Conservation (phyloP, 2,888 invertebrate species). For the Apamea crenata region DNA sequence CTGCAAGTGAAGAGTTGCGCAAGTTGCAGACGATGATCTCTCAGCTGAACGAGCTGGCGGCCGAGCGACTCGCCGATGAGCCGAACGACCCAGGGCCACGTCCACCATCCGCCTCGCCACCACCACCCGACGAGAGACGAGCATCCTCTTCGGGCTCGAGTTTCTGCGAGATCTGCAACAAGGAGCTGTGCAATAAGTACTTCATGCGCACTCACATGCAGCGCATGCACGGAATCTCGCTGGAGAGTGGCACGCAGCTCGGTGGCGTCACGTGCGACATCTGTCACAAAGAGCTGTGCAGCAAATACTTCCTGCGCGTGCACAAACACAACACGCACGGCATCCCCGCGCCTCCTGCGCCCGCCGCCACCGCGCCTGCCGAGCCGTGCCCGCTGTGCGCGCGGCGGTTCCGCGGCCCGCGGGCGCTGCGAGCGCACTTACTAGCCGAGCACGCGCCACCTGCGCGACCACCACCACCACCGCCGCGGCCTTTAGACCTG, state of each 20-base stretch:
- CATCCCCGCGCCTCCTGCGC: slow-evolving; percentile 95
- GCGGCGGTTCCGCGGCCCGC: slow-evolving; percentile 96
- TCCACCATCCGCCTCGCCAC: slow-evolving; percentile 83
- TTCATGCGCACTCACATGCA: slow-evolving; percentile 99
- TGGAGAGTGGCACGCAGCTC: slow-evolving; percentile 97
- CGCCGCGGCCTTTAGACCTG: slow-evolving; percentile 90
- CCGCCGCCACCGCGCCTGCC: slow-evolving; percentile 86
- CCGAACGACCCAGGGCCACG: slow-evolving; percentile 77
- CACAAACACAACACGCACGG: slow-evolving; percentile 99
- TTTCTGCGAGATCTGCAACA: slow-evolving; percentile 99
- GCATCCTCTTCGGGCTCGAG: slow-evolving; percentile 93
- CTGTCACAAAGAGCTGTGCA: slow-evolving; percentile 99
- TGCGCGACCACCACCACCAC: slow-evolving; percentile 83
- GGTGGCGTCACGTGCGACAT: slow-evolving; percentile 99
- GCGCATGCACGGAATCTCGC: slow-evolving; percentile 99
- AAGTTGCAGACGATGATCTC: slow-evolving; percentile 97
- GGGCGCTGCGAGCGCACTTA: slow-evolving; percentile 96
- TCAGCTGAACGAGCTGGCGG: slow-evolving; percentile 95
- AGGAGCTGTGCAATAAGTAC: slow-evolving; percentile 99
- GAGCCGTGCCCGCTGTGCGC: slow-evolving; percentile 95
- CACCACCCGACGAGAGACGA: slow-evolving; percentile 87
- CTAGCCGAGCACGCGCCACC: slow-evolving; percentile 95
- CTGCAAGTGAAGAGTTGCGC: slow-evolving; percentile 96
- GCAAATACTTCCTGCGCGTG: slow-evolving; percentile 98
- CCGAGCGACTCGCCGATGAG: slow-evolving; percentile 85